These are phyloP conservation scores for Hydrocynus forskahlii DNA, from an alignment of 2,797 vertebrate species.

Conservation along the genomic window DNA sequence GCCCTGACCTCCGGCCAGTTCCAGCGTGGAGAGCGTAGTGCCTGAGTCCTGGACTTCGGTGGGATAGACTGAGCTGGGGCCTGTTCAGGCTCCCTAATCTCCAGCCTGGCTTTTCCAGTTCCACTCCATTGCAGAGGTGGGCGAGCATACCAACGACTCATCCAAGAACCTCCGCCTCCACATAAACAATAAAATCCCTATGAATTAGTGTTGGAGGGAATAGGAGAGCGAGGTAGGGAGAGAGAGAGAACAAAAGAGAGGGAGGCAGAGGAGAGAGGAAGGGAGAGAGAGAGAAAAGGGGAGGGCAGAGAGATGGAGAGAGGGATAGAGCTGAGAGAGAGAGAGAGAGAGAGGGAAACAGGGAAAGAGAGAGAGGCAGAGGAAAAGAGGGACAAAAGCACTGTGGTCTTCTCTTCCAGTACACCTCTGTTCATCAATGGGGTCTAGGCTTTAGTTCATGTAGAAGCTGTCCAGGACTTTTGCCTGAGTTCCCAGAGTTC, in stretches of 20 bases:
- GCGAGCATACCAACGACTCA: slow-evolving; percentile 35
- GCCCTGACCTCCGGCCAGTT: slow-evolving; percentile 45
- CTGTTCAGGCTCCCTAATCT: slow-evolving; percentile 44
- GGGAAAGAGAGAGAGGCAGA: too few relatives aligned
- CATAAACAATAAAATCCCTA: slow-evolving; percentile 53
- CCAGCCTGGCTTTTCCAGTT: slow-evolving; percentile 50
- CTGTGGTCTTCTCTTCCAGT: too few relatives aligned
- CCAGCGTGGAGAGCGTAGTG: slow-evolving; percentile 15
- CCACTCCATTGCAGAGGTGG: slow-evolving; percentile 51
- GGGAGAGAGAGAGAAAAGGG: not conserved
- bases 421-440: too few relatives aligned
- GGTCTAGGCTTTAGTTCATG: too few relatives aligned
- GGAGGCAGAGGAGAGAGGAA: not conserved
- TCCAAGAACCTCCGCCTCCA: slow-evolving; percentile 46
- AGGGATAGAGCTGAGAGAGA: too few relatives aligned
- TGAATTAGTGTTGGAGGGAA: slow-evolving; percentile 49
- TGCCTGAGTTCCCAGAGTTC: too few relatives aligned
- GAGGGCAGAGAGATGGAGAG: not conserved
- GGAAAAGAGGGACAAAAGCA: too few relatives aligned
- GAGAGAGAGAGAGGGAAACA: too few relatives aligned
- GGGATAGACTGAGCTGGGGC: slow-evolving; percentile 36
- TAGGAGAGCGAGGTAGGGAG: slow-evolving; percentile 8
- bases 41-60: not conserved
- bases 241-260: not conserved
- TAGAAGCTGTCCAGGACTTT: too few relatives aligned